Conservation (phyloP, 2,797 vertebrate genomes). For the Passerculus sandwichensis region DNA sequence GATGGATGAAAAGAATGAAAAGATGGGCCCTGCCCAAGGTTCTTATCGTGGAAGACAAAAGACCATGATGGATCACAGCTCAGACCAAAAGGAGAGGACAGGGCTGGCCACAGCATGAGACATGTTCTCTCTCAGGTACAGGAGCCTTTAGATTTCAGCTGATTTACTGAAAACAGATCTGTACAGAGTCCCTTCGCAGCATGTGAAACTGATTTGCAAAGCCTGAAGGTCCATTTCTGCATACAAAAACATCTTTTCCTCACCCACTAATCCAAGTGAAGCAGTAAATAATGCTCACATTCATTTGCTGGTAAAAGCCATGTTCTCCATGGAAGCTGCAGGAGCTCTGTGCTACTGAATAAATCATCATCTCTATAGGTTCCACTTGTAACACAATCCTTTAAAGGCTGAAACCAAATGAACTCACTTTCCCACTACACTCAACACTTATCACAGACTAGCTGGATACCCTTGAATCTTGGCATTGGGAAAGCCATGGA, state of each 20-base stretch:
- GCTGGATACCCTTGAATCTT: neutral
- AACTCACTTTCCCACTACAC: neutral
- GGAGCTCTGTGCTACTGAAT: neutral
- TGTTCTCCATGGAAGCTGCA: neutral
- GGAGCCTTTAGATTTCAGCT: neutral
- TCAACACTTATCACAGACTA: neutral
- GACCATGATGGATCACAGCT: neutral
- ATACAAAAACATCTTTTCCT: neutral
- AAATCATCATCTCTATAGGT: neutral
- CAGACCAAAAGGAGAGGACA: neutral
- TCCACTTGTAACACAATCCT: neutral
- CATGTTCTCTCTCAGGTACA: neutral
- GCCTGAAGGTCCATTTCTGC: neutral
- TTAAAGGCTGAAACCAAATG: neutral
- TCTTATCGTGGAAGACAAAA: neutral
- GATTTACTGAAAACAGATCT: neutral
- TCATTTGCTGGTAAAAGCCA: neutral
- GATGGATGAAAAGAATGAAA: neutral
- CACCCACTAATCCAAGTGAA: neutral
- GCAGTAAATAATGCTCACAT: neutral
- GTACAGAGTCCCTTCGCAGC: neutral
- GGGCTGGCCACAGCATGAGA: neutral
- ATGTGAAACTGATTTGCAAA: neutral
- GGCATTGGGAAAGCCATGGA: neutral
- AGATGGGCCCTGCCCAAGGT: neutral